Evolutionary conservation across 2,888 invertebrate species (phyloP), one percentile per base, ranked within the genome.

Genomic region (Drosophila nigritarsus): DNA sequence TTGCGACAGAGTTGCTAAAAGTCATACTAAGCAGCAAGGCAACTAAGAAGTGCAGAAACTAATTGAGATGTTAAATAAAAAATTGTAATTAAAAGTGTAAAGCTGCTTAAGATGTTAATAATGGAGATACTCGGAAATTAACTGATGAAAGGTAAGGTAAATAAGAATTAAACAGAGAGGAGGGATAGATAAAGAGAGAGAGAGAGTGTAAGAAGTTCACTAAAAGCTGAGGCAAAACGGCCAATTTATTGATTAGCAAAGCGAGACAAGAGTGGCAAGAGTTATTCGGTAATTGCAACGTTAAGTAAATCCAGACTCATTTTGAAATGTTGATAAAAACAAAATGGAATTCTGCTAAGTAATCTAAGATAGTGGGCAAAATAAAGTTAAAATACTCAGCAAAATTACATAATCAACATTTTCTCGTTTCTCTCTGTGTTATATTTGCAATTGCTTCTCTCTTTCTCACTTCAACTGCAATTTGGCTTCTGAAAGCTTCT

Each of bases 51-150:
- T n/a, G n/a, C 7, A 54, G 40, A n/a, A 18, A 8, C 40, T 55
- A 55, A 55, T 40, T 55, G 27, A 38, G 55, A 55, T 38, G 27
- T 55, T 55, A 13, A n/a, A n/a, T 27, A 38, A 29, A 11, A 55
- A 55, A 55, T 8, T 38, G 27, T n/a, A 55, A 38, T 55, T 38
- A 55, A 55, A 38, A 29, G 54, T 36, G 54, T n/a, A 27, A 9
- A 27, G 55, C 36, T n/a, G 27, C 55, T 55, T 38, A 13, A 8
- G 38, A 8, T n/a, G 13, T 29, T 38, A n/a, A 38, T 29, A 36
- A 38, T 38, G 27, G 13, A 29, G 34, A 15, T 53, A 34, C 20
- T 18, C 53, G 24, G 27, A n/a, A 29, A 38, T 55, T 38, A 54
- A 27, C 18, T 27, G 7, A 34, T 36, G 27, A 36, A 54, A 32